Base-by-base conservation (phyloP, 1,140 invertebrate species). In the Apis florea region DNA sequence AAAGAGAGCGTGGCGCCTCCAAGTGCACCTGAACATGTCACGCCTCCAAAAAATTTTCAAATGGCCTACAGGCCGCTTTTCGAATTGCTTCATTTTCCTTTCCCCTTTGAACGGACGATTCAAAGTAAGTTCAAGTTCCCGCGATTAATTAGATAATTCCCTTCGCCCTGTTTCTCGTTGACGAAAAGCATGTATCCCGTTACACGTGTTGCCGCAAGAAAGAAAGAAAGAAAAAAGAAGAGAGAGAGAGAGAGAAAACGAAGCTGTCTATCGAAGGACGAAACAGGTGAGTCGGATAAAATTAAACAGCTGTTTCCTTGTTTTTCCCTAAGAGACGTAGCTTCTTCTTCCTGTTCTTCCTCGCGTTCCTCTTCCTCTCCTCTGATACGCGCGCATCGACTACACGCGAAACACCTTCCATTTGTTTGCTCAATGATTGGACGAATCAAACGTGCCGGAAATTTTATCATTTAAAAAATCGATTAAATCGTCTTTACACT, bases 231-330 rank as follows among this genome's bases (percentile, higher is more conserved):
- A 13, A 75, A 86, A 81, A 40, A 40, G 6, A 3, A 40, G 31
- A 40, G 31, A 40, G 31, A 84, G n/a, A n/a, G n/a, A n/a, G n/a
- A n/a, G n/a, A n/a, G n/a, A 13, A 75, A 86, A 81, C 70, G 63
- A 77, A 69, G 74, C 56, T 72, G 83, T 63, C 79, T 88, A 83
- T 89, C 86, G 71, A 83, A 85, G n/a, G n/a, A n/a, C 81, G 79
- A 87, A 88, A 85, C 90, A 89, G 90, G 90, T 90, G 89, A 87
- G 63, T 68, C 75, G 78, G 85, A 89, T 88, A 86, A 90, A 89
- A 85, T 86, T 72, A 79, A 89, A 90, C 90, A 90, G 87, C 89
- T 90, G 90, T 89, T 89, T 90, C 88, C 88, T 78, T 70, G 83
- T 84, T 85, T 85, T 85, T 71, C 78, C 76, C 74, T 72, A 67